Evolutionary conservation across 2,797 vertebrate species (phyloP).

Genomic region (Percopsis omiscomaycus): DNA sequence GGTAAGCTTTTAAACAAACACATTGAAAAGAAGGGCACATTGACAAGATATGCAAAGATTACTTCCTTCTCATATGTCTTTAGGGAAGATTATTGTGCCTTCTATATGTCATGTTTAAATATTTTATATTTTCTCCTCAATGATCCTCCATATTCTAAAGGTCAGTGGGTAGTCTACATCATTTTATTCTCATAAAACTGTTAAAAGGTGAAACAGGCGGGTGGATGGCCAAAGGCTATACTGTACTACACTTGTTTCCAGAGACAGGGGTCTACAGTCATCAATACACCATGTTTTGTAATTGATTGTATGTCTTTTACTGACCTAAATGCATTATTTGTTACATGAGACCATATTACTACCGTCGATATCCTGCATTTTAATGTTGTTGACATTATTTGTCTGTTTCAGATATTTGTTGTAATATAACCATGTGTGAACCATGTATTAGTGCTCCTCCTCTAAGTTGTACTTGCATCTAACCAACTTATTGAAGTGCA

Average conservation of each 20-base stretch:
- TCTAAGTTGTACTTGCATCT: not conserved
- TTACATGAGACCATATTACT: not conserved
- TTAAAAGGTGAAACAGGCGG: too few relatives aligned
- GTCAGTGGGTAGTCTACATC: not conserved
- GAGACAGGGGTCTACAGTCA: too few relatives aligned
- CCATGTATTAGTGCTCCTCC: not conserved
- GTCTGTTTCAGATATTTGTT: not conserved
- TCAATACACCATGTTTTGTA: too few relatives aligned
- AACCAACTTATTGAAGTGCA: constrained; percentile 1
- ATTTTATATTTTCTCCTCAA: not conserved
- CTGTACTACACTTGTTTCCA: too few relatives aligned
- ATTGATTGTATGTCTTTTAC: too few relatives aligned
- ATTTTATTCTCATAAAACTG: too few relatives aligned
- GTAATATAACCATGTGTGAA: too few relatives aligned
- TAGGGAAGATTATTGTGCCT: constrained; percentile 25
- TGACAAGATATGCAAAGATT: constrained; percentile 37
- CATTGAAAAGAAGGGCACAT: constrained; percentile 15
- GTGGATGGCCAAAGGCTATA: too few relatives aligned
- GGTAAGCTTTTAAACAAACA: constrained; percentile 38
- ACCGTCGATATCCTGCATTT: not conserved
- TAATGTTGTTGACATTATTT: not conserved
- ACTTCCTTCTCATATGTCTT: constrained; percentile 24
- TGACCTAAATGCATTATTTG: not conserved
- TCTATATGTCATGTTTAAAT: constrained; percentile 8
- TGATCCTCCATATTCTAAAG: not conserved